Evolutionary conservation across 2,113 vertebrate species (phyloP).

Genomic region (Hippoglossus stenolepis): DNA sequence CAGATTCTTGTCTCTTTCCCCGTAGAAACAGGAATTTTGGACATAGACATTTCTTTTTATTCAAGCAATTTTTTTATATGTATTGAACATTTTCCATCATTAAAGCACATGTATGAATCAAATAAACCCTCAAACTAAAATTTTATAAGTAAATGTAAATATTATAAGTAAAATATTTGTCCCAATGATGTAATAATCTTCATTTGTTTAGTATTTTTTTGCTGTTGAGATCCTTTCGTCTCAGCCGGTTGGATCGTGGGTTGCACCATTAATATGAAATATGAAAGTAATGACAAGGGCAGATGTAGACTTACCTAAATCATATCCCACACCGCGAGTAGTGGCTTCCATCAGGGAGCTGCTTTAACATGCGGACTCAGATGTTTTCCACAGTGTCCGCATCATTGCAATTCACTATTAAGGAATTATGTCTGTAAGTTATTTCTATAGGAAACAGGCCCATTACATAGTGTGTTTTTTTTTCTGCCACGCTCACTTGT

Average conservation of each 20-base stretch:
- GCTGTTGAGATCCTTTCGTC: neutral
- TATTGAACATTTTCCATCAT: too few relatives aligned
- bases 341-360: slow-evolving; percentile 39
- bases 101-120: neutral
- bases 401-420: neutral
- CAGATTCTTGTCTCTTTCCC: neutral
- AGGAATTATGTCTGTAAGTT: neutral
- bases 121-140: neutral
- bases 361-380: slow-evolving; percentile 19
- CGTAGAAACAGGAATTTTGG: neutral
- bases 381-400: slow-evolving; percentile 24
- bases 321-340: neutral
- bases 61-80: too few relatives aligned
- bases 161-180: neutral
- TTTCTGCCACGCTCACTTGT: slow-evolving; percentile 4
- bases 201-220: neutral
- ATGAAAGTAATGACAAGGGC: slow-evolving; percentile 19
- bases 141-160: neutral
- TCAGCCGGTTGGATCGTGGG: neutral
- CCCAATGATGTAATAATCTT: neutral
- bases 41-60: too few relatives aligned
- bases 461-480: slow-evolving; percentile 25
- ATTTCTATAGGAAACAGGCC: slow-evolving; percentile 2
- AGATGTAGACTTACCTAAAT: slow-evolving; percentile 42
- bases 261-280: slow-evolving; percentile 27